Base-by-base conservation (phyloP, 2,797 vertebrate species). In the Acrossocheilus fasciatus region DNA sequence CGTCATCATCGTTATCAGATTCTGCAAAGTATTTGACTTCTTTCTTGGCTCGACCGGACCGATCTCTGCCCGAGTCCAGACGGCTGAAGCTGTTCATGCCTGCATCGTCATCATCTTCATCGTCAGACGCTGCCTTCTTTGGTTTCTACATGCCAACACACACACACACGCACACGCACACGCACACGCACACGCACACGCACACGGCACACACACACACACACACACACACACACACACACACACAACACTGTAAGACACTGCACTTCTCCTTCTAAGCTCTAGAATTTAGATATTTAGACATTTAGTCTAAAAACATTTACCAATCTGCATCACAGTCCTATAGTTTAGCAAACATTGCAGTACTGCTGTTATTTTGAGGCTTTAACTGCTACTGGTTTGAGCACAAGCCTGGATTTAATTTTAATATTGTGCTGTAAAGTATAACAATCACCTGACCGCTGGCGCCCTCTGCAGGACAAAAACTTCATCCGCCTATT, bases 11-110 rank as follows among this genome's bases (percentile, higher is more conserved):
- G 34, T 97, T 96, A 88, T 99, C 98, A 1, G 97, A 98, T 88
- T 99, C 98, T 41, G 94, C 95, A 91, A 97, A 99, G 95, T 99
- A 99, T 93, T 97, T 98, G 6, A 99, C 96, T 91, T 99, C 97
- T 95, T 97, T 99, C 92, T 98, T 97, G 90, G 97, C 96, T 64
- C 98, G 96, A 52, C 97, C 98, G 0, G 96, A 95, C 78, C 97
- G 93, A 83, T 97, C 96, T 45, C 96, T 94, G 69, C 96, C 95
- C 20, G 95, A 82, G 70, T 96, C 95, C 0, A 93, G 89, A 66
- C 91, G 86, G 26, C 96, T 94, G 90, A 96, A 96, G 90, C 95
- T 93, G 93, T 96, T 96, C 78, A 89, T 84, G 85, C 92, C 91
- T 3, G 91, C 68, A 0, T 91, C 93, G 0, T 94, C 93, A 23